Evolutionary conservation across 37 sponge, comb jelly and placozoan genomes (phyloP), one percentile per base, ranked within the genome.

Genomic region (Aplysina aerophoba): DNA sequence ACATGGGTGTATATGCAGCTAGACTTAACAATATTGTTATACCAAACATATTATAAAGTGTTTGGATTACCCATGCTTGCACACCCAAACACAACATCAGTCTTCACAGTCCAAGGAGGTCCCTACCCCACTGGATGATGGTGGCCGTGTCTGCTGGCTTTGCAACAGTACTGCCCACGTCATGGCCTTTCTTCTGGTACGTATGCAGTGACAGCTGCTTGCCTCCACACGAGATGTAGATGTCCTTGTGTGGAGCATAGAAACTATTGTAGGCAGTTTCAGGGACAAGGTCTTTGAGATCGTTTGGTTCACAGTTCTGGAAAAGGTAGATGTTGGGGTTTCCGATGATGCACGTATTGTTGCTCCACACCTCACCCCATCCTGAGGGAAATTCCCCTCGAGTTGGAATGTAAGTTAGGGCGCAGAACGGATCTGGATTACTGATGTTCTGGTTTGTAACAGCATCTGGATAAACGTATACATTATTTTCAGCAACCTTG

Each of bases 291-390:
- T 83, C 89, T 39, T 60, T 33, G 28, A 33, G 61, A 81, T 81
- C 60, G 0, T 22, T 0, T 4, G 89, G 84, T 34, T 75, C 37
- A 34, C 89, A 88, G 33, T 39, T 53, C 0, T 35, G 79, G 62
- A 78, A 83, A 17, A 63, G 65, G 56, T 88, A 88, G 17, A 88
- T 59, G 36, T 75, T 77, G 22, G 89, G 79, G 40, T 79, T 88
- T 28, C 84, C 84, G 30, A 84, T 84, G 31, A 88, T 27, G 35
- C 89, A 88, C 0, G 84, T 84, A 31, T 88, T 88, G 28, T 88
- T 88, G 58, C 58, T 64, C 89, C 89, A 88, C 50, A 88, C 79
- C 35, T 88, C 89, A 0, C 79, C 84, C 89, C 89, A 88, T 19
- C 89, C 84, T 27, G 88, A 83, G 1, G 84, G 89, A 21, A 80